Percentiles rank a stretch among this genome's conserved stretches.
Conservation (phyloP, 2,888 invertebrate species). For the Callosobruchus maculatus region DNA sequence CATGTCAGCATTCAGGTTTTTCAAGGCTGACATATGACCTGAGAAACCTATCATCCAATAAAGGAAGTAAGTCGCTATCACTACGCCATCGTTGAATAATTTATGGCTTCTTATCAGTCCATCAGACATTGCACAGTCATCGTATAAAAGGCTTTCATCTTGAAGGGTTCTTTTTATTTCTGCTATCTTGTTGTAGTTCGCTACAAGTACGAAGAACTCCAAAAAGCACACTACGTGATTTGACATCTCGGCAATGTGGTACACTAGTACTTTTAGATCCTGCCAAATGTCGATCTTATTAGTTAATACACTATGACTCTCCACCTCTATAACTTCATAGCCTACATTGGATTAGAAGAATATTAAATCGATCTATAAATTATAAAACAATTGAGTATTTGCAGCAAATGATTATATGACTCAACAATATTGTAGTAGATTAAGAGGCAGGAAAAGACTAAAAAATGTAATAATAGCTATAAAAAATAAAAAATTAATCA, state of each 20-base stretch:
- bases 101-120: neutral
- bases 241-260: neutral
- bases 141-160: neutral
- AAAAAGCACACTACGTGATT: neutral
- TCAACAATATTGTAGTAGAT: too few relatives aligned
- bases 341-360: too few relatives aligned
- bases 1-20: neutral
- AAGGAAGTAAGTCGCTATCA: neutral
- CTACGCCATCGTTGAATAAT: neutral
- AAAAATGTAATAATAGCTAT: too few relatives aligned
- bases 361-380: too few relatives aligned
- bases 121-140: neutral
- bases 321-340: too few relatives aligned
- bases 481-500: too few relatives aligned
- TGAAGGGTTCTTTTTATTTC: neutral
- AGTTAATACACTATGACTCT: too few relatives aligned
- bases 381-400: too few relatives aligned
- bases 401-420: too few relatives aligned
- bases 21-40: neutral
- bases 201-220: neutral
- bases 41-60: conserved; percentile 1
- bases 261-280: neutral
- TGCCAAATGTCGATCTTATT: too few relatives aligned
- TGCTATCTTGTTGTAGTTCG: neutral
- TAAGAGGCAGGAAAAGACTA: too few relatives aligned